Conservation (phyloP, 2,888 invertebrate species). For the Selenia dentaria region DNA sequence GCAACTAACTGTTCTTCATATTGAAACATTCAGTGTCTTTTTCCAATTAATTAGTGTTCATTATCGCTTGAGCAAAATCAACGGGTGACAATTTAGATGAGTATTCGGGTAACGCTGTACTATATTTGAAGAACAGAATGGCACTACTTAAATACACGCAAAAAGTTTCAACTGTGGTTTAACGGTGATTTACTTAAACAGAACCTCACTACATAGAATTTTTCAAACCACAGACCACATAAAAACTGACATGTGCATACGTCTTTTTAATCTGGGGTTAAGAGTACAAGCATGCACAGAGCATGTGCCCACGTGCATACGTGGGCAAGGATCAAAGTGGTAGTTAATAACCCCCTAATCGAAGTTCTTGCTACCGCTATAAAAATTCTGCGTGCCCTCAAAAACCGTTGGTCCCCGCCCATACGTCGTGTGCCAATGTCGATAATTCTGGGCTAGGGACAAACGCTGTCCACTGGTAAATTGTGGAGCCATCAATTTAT, state of each 20-base stretch:
- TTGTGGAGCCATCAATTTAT: conserved; percentile 77
- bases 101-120: too few relatives aligned
- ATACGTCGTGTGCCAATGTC: conserved; percentile 65
- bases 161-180: too few relatives aligned
- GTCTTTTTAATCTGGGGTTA: conserved; percentile 27
- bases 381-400: conserved; percentile 59
- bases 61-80: too few relatives aligned
- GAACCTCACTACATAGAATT: conserved; percentile 26
- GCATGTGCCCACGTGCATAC: too few relatives aligned
- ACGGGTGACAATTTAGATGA: too few relatives aligned
- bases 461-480: conserved; percentile 63
- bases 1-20: too few relatives aligned
- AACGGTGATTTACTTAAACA: conserved; percentile 9
- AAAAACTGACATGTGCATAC: conserved; percentile 36
- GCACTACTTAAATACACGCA: too few relatives aligned
- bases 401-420: conserved; percentile 74
- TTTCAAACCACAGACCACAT: conserved; percentile 31
- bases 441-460: conserved; percentile 75
- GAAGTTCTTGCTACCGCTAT: conserved; percentile 67
- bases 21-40: too few relatives aligned
- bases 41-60: too few relatives aligned
- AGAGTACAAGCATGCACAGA: conserved; percentile 28
- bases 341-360: conserved; percentile 66
- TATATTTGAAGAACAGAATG: too few relatives aligned
- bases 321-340: conserved; percentile 43